Conservation (phyloP, 2,113 vertebrate species). For the Zosterops borbonicus region DNA sequence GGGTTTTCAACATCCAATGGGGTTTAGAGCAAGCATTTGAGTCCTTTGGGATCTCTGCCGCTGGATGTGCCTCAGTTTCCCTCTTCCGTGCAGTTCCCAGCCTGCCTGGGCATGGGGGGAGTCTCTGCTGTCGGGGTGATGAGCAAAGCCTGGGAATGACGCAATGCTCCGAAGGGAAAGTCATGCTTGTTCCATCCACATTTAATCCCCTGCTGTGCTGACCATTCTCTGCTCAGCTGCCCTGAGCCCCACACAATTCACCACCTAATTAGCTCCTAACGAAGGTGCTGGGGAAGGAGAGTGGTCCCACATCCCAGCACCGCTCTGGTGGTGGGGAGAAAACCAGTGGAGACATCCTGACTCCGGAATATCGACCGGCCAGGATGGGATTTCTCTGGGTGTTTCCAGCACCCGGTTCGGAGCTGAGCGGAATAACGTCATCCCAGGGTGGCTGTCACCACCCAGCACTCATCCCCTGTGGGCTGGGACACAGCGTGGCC, state of each 20-base stretch:
- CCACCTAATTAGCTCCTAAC: not conserved
- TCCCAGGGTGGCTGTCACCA: fast-evolving
- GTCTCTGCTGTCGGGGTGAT: not conserved
- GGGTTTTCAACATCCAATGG: fast-evolving
- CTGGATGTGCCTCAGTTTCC: constrained; percentile 7
- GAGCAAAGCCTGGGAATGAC: not conserved
- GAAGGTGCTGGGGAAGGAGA: not conserved
- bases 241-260: fast-evolving
- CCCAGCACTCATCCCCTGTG: fast-evolving
- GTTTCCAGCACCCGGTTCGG: fast-evolving
- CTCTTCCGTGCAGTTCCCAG: not conserved
- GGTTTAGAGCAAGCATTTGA: fast-evolving
- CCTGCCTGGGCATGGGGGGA: not conserved
- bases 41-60: not conserved
- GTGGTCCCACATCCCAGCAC: not conserved
- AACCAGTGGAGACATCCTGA: not conserved
- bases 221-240: not conserved
- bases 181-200: fast-evolving
- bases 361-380: not conserved
- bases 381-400: fast-evolving
- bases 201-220: not conserved
- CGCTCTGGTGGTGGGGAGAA: fast-evolving
- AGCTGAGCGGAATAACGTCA: not conserved
- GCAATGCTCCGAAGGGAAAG: not conserved
- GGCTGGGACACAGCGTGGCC: not conserved